Conservation (phyloP, 2,888 invertebrate genomes). For the Meteorus cinctellus region DNA sequence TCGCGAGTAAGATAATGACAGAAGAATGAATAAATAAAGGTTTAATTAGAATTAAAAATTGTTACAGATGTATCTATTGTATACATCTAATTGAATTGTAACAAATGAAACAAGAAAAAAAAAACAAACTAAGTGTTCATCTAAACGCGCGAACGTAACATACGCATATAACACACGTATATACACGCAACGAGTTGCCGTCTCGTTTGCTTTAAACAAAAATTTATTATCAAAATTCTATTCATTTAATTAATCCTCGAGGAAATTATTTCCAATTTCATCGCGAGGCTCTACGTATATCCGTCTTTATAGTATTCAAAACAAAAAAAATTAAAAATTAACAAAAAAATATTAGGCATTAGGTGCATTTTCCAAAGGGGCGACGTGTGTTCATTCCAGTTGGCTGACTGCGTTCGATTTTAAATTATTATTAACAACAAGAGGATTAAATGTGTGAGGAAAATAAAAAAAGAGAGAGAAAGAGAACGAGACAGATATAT, state of each 20-base stretch:
- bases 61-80: conserved; percentile 31
- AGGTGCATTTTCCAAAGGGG: conserved; percentile 57
- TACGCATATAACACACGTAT: conserved; percentile 44
- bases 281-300: conserved; percentile 48
- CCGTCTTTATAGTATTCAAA: conserved; percentile 52
- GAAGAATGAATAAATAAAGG: conserved; percentile 25
- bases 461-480: conserved; percentile 22
- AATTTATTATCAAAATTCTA: conserved; percentile 31
- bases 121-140: conserved; percentile 39
- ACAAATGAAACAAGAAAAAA: neutral
- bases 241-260: conserved; percentile 14
- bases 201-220: conserved; percentile 25
- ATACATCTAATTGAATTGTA: conserved; percentile 18
- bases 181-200: conserved; percentile 29
- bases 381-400: conserved; percentile 64
- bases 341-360: conserved; percentile 49
- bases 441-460: neutral
- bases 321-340: conserved; percentile 14
- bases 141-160: conserved; percentile 37
- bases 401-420: conserved; percentile 50
- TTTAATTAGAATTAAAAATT: conserved; percentile 27
- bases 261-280: conserved; percentile 28
- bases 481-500: conserved; percentile 27
- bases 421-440: conserved; percentile 51
- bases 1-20: conserved; percentile 13